Base-by-base conservation (phyloP, 1,140 invertebrate species). In the Zaprionus nigranus region DNA sequence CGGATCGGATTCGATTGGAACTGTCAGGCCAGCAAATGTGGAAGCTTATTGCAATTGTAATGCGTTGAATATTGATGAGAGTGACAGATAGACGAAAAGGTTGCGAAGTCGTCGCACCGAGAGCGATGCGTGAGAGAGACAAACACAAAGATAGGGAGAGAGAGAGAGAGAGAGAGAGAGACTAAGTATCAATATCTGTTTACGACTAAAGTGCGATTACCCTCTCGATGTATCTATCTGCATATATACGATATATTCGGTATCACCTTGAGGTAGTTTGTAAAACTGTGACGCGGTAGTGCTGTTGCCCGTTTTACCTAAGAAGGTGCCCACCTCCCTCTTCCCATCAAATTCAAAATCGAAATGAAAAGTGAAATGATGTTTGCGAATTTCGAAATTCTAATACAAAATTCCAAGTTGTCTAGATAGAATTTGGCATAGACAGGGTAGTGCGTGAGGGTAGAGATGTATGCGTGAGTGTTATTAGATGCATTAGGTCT, bases 11-110 rank as follows among this genome's bases (percentile, higher is more conserved):
- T 36, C 60, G 43, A 69, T 79, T 61, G 59, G 74, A 71, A 63
- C 34, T 59, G 24, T 57, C 68, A 22, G 38, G 49, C 57, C 61
- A 66, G 64, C 78, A 70, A 82, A 76, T 85, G 82, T 75, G 75
- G 82, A 77, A 80, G 81, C 83, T 80, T 83, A 88, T 87, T 90
- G 85, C 85, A 88, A 88, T 88, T 88, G 85, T 90, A 88, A 88
- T 90, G 85, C 85, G 85, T 85, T 88, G 85, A 88, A 88, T 88
- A 88, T 88, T 90, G 75, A 88, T 88, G 85, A 87, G 77, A 65
- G n/a, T 56, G 28, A 46, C 58, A 57, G 46, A 66, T 49, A 64
- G 53, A 68, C 72, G 30, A 59, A 30, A 28, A 67, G 53, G 36
- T 67, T 60, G 24, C 12, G 26, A 61, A 60, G 30, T 69, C 56